Base-by-base conservation (phyloP, 2,888 invertebrate species). In the Rhodophaea formosa region DNA sequence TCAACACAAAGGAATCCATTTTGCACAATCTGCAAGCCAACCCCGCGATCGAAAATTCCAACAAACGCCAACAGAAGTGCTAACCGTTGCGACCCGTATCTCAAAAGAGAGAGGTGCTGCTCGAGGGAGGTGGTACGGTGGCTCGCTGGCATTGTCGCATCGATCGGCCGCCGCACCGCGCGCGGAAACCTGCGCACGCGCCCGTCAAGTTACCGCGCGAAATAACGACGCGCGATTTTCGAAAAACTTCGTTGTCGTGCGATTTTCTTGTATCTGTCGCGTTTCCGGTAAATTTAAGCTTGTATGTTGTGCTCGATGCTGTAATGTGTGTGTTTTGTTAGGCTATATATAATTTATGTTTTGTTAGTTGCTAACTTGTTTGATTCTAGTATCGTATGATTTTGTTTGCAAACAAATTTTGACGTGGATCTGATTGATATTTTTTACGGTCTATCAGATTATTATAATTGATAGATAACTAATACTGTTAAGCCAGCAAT, bases 81-180 rank as follows among this genome's bases (percentile, higher is more conserved):
- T 75, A 76, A 80, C 79, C 76, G 80, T 77, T 78, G 79, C 74
- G 65, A 59, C 59, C 66, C 69, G 64, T 78, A 77, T 75, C 75
- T 85, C 79, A 85, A 90, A 90, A 91, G 90, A 89, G 90, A 91
- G 90, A 91, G 90, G 89, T 82, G 85, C 83, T 82, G 83, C 77
- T 74, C 74, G 86, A 84, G 82, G 86, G 82, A 83, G 84, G 86
- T 77, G 80, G 75, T 69, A 71, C 54, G 17, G 51, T 54, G 44
- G 30, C 53, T 54, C 69, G 66, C 75, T 72, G 72, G 84, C 90
- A 91, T 86, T 90, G 88, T 88, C 85, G 83, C 84, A 79, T 75
- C 80, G 83, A 75, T 79, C 85, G 79, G 88, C 86, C 75, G 75
- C 78, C 86, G 82, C 77, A 79, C 68, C 86, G 88, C 88, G 87